Base-by-base conservation (phyloP, 2,797 vertebrate species). In the Cryptoblepharus egeriae region DNA sequence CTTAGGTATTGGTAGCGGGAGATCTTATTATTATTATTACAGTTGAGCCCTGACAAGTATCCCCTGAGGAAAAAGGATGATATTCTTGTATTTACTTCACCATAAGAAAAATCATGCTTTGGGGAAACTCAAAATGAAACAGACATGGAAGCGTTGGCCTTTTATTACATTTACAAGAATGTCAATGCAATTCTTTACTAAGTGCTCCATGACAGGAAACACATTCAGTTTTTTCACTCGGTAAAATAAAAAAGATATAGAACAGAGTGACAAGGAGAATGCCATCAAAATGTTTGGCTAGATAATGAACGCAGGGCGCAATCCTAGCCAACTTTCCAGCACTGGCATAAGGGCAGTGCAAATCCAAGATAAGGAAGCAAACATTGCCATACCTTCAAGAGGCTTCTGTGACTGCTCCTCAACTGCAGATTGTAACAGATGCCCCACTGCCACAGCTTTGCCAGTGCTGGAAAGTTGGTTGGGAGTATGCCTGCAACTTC, bases 141-240 rank as follows among this genome's bases (percentile, higher is more conserved):
- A 39, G 63, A 13, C 24, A 32, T 15, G 12, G n/a, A 71, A 77
- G 26, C 13, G 45, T 69, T n/a, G 32, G 30, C 26, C 26, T 67
- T 77, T 77, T 67, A 60, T 37, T 77, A 39, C 37, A 49, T 74
- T 75, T 49, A 32, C 39, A 52, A 30, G n/a, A 74, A 63, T 70
- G 60, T 61, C 65, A 18, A 20, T 57, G 22, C 52, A 5, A 77
- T 77, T 30, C 37, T 73, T 74, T 78, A 77, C 26, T 52, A 30
- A 28, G 24, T 39, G 12, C 35, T 73, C 69, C 30, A 39, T 24
- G 28, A 24, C 68, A 58, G 24, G 12, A 77, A 42, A 37, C 10
- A 65, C 26, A 26, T 26, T 32, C 68, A 72, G 61, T 3, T 58
- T 81, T 49, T 81, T 22, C 42, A 22, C 15, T 2, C 16, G 26